Evolutionary conservation across 2,797 vertebrate species (phyloP).

Genomic region (Enoplosus armatus): DNA sequence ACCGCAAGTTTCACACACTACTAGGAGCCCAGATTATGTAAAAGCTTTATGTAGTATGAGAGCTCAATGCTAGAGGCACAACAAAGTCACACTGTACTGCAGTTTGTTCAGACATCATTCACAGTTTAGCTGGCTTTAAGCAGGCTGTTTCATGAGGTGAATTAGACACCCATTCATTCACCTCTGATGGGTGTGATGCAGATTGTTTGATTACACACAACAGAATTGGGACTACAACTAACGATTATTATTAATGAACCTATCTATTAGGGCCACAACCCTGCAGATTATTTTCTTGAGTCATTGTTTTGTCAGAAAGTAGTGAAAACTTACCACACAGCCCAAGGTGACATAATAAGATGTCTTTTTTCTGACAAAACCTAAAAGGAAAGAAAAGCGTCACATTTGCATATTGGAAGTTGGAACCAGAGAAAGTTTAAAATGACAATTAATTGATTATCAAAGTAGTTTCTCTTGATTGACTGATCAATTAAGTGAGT

Average conservation of each 20-base stretch:
- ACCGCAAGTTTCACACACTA: slow-evolving; percentile 10
- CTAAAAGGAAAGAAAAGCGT: background rate
- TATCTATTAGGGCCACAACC: background rate
- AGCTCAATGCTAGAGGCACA: slow-evolving; percentile 11
- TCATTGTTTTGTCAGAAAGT: background rate
- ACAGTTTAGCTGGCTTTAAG: slow-evolving; percentile 1
- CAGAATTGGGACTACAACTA: background rate
- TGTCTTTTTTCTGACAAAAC: too few species aligned
- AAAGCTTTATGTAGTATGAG: background rate
- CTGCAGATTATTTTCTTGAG: background rate
- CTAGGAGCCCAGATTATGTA: slow-evolving; percentile 31
- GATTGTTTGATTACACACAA: background rate
- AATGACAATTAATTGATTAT: background rate
- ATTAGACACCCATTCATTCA: background rate
- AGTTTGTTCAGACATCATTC: slow-evolving; percentile 6
- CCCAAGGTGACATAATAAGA: background rate
- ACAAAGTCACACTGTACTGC: background rate
- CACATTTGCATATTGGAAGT: background rate
- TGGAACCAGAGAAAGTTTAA: background rate
- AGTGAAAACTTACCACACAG: background rate
- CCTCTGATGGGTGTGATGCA: background rate
- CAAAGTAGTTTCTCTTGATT: background rate
- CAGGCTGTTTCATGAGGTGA: background rate
- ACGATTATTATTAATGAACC: background rate
- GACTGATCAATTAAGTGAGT: background rate